Evolutionary conservation across 2,113 vertebrate genomes (phyloP).

Genomic region (Oriolus oriolus): DNA sequence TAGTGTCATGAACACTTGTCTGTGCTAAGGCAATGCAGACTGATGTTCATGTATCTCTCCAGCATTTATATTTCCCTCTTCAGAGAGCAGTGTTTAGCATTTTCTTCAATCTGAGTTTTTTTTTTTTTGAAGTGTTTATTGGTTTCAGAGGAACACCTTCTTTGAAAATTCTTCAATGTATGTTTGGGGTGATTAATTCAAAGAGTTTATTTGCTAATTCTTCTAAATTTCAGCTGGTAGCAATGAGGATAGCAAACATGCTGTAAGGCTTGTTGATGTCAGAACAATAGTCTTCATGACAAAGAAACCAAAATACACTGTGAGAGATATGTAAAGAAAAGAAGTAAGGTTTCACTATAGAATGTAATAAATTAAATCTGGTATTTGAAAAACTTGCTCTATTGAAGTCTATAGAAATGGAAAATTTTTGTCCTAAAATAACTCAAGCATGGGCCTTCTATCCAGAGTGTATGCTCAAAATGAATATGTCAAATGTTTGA

Average conservation of each 20-base stretch:
- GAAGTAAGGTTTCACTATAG: background rate
- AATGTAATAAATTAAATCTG: background rate
- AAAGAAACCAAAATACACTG: background rate
- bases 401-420: background rate
- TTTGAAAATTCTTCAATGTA: background rate
- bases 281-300: background rate
- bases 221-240: background rate
- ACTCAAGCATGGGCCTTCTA: background rate
- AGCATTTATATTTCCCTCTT: background rate
- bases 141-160: background rate
- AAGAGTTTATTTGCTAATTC: background rate
- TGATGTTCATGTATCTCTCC: background rate
- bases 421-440: background rate
- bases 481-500: background rate
- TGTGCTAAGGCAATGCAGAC: background rate
- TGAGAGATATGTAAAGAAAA: background rate
- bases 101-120: background rate
- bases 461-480: background rate
- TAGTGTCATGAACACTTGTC: background rate
- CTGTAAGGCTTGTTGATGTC: background rate
- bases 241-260: fast-evolving
- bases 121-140: background rate
- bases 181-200: background rate
- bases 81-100: background rate
- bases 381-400: background rate